These are phyloP conservation scores for Lytechinus pictus DNA, from an alignment of 35 echinoderm and acorn worm genomes.

Conservation along the genomic window DNA sequence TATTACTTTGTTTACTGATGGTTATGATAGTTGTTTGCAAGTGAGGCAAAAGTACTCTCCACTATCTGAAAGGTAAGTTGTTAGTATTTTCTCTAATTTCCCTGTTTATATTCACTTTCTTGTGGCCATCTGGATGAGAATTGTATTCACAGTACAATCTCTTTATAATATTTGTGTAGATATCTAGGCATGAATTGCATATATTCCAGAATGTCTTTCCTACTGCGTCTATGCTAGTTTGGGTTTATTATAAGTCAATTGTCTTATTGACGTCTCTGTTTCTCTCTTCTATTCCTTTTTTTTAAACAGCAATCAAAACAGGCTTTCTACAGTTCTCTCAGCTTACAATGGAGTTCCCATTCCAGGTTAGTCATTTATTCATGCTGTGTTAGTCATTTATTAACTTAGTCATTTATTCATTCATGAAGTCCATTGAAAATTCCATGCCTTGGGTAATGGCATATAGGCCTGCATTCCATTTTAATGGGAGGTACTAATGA, in stretches of 20 bases:
- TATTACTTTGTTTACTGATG: background rate
- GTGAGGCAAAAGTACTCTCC: background rate
- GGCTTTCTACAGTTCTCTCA: constrained; percentile 84
- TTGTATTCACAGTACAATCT: background rate
- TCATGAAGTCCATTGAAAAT: background rate
- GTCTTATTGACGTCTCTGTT: background rate
- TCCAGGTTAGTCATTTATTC: constrained; percentile 62
- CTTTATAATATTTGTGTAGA: background rate
- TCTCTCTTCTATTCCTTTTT: background rate
- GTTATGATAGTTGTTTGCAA: background rate
- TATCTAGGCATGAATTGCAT: too few species aligned
- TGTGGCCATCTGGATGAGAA: background rate
- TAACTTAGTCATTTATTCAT: background rate
- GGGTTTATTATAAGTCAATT: background rate
- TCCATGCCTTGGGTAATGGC: too few species aligned
- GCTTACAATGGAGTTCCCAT: constrained; percentile 84
- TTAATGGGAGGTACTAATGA: too few species aligned
- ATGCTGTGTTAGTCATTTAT: too few species aligned
- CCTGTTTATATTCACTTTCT: background rate
- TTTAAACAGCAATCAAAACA: constrained; percentile 80
- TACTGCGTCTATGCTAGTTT: too few species aligned
- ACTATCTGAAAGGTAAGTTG: background rate
- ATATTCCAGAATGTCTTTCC: background rate
- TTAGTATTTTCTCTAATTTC: background rate
- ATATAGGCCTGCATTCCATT: too few species aligned